Evolutionary conservation across 2,797 vertebrate genomes (phyloP).

Genomic region (Phrynocephalus forsythii): DNA sequence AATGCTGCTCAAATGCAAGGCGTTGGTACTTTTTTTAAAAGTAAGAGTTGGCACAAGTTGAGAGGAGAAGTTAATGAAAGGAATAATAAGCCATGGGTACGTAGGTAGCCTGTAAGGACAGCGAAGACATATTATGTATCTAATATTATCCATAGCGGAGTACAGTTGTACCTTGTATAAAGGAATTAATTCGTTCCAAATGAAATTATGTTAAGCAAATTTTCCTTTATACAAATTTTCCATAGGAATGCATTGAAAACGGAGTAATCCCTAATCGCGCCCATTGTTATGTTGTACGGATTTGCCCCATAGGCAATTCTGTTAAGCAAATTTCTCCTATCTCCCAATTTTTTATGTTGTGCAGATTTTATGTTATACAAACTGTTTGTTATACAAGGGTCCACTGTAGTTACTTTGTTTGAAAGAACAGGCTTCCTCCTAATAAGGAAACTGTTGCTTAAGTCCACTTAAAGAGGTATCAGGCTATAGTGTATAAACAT

Average conservation of each 20-base stretch:
- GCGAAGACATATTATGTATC: background rate
- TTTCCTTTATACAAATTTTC: too few relatives aligned
- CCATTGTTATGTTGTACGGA: too few relatives aligned
- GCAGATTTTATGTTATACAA: too few relatives aligned
- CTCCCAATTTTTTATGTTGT: too few relatives aligned
- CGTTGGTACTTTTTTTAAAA: background rate
- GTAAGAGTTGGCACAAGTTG: background rate
- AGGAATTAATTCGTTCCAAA: too few relatives aligned
- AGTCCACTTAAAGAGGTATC: conserved; percentile 61
- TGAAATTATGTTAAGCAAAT: too few relatives aligned
- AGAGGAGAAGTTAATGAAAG: background rate
- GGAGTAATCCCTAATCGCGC: too few relatives aligned
- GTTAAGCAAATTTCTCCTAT: too few relatives aligned
- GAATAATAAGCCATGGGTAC: background rate
- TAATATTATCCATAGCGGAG: background rate
- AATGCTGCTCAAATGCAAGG: background rate
- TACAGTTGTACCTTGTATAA: too few relatives aligned
- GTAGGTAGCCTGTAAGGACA: background rate
- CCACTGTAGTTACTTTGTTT: conserved; percentile 19
- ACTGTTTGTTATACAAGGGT: too few relatives aligned
- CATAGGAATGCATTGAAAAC: too few relatives aligned
- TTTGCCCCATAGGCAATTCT: too few relatives aligned
- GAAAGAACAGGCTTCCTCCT: conserved; percentile 62
- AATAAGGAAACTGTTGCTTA: conserved; percentile 60
- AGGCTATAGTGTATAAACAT: conserved; percentile 52